Evolutionary conservation across 2,888 invertebrate species (phyloP).

Genomic region (Automeris io): DNA sequence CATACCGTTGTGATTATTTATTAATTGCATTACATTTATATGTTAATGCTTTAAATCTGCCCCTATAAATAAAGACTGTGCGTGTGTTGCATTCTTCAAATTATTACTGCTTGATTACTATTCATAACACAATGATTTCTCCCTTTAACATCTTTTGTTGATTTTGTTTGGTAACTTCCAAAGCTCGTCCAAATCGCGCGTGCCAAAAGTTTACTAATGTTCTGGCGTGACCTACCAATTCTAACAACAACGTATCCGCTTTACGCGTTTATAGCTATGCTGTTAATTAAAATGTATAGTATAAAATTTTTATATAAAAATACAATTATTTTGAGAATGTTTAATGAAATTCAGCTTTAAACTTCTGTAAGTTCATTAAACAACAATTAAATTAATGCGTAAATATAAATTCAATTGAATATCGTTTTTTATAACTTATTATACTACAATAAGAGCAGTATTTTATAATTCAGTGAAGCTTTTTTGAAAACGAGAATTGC

Average conservation of each 20-base stretch:
- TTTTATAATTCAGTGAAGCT: too few relatives aligned
- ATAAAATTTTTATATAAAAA: too few relatives aligned
- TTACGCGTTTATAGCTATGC: neutral
- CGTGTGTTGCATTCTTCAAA: slow-evolving; percentile 5
- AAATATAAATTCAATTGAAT: too few relatives aligned
- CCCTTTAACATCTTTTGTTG: slow-evolving; percentile 11
- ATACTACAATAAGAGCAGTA: too few relatives aligned
- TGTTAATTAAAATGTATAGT: too few relatives aligned
- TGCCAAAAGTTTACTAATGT: slow-evolving; percentile 20
- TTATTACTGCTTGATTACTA: slow-evolving; percentile 12
- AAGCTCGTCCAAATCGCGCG: slow-evolving; percentile 12
- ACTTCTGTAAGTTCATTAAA: too few relatives aligned
- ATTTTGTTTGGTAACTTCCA: slow-evolving; percentile 18
- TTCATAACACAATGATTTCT: slow-evolving; percentile 14
- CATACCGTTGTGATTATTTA: slow-evolving; percentile 4
- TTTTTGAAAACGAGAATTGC: too few relatives aligned
- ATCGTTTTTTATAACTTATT: too few relatives aligned
- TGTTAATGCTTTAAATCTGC: slow-evolving; percentile 6
- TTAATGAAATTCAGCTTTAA: too few relatives aligned
- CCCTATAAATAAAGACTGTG: neutral
- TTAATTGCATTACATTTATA: slow-evolving; percentile 5
- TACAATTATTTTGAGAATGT: too few relatives aligned
- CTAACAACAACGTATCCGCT: slow-evolving; percentile 17
- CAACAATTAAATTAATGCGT: too few relatives aligned
- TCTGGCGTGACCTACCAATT: slow-evolving; percentile 10